These are phyloP conservation scores for Paraplagusia blochii DNA, from an alignment of 2,113 vertebrate species.

Conservation along the genomic window DNA sequence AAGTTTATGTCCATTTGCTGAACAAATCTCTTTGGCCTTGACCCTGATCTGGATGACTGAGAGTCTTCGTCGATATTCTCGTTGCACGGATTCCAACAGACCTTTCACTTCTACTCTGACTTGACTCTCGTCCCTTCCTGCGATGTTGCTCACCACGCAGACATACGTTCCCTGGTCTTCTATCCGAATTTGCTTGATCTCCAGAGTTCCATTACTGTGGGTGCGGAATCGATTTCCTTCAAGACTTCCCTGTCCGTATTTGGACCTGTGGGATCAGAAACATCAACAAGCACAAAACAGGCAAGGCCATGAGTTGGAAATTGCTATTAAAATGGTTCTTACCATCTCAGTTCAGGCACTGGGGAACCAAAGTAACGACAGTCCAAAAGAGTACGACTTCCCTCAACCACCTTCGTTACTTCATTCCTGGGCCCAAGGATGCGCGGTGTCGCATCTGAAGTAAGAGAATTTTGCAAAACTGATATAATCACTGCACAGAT, in stretches of 20 bases:
- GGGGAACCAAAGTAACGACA: constrained; percentile 95
- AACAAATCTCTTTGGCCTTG: no score
- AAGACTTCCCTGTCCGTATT: constrained; percentile 88
- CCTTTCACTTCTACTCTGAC: constrained; percentile 95
- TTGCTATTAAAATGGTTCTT: constrained; percentile 46
- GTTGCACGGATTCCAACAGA: constrained; percentile 43
- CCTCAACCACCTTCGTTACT: constrained; percentile 84
- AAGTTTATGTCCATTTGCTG: no score
- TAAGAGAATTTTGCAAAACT: neutral
- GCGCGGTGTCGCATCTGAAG: constrained; percentile 84
- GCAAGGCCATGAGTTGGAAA: neutral
- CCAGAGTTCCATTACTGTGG: constrained; percentile 87
- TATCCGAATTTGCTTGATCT: constrained; percentile 82
- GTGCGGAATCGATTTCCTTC: constrained; percentile 88
- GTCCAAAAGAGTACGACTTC: constrained; percentile 81
- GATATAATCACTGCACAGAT: neutral
- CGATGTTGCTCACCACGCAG: constrained; percentile 89
- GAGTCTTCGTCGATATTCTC: no score
- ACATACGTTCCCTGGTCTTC: constrained; percentile 93
- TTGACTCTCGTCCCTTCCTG: constrained; percentile 89
- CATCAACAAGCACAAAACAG: constrained; percentile 14
- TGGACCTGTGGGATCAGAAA: constrained; percentile 81
- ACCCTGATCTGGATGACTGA: no score
- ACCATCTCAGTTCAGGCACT: constrained; percentile 91
- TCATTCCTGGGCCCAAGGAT: constrained; percentile 83